Percentiles rank a stretch among this genome's conserved stretches.
These are phyloP conservation scores for Stylophora pistillata DNA, from an alignment of 64 coral and sea anemone species.

Conservation along the genomic window DNA sequence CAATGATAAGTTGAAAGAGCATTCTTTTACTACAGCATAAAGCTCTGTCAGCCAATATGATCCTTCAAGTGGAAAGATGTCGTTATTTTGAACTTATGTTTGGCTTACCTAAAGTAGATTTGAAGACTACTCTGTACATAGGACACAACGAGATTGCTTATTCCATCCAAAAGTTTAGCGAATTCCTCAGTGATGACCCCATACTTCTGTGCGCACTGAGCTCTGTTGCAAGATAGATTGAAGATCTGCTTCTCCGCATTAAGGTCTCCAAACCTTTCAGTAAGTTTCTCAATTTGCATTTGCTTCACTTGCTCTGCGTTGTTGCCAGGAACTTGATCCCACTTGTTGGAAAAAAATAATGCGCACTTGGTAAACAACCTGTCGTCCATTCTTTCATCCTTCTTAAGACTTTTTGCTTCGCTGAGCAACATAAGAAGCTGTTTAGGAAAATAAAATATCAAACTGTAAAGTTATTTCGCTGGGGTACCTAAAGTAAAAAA, in stretches of 20 bases:
- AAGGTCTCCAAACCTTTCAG: neutral
- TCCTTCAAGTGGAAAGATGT: no score
- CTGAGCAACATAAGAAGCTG: neutral
- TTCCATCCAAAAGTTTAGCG: neutral
- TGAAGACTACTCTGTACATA: neutral
- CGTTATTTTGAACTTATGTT: neutral
- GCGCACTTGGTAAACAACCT: neutral
- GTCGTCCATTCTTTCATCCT: neutral
- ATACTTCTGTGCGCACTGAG: neutral
- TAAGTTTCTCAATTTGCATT: neutral
- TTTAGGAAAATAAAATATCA: neutral
- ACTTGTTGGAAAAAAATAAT: slow-evolving; percentile 15
- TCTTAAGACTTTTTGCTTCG: neutral
- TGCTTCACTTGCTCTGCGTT: neutral
- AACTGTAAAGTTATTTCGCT: neutral
- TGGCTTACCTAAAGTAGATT: neutral
- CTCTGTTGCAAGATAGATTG: neutral
- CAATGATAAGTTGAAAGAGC: no score
- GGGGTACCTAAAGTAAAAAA: no score
- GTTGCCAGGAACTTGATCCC: slow-evolving; percentile 3
- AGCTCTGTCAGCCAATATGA: neutral
- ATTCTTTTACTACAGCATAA: neutral
- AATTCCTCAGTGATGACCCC: slow-evolving; percentile 15
- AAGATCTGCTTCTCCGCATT: neutral
- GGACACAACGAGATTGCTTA: neutral